Conservation (phyloP, 2,113 vertebrate genomes). For the Notechis scutatus region DNA sequence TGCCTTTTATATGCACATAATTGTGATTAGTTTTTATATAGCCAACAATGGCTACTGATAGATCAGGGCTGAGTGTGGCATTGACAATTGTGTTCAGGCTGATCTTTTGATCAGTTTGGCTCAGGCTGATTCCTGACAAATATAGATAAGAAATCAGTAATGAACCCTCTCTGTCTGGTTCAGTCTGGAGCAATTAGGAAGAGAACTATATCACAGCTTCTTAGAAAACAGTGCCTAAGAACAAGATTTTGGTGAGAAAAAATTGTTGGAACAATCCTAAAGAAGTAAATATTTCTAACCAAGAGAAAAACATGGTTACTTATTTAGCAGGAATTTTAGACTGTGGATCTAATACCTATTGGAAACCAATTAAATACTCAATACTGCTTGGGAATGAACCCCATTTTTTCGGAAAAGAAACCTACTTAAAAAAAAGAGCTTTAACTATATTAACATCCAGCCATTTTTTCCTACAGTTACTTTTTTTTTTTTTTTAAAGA, state of each 20-base stretch:
- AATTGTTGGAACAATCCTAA: neutral
- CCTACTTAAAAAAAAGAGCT: neutral
- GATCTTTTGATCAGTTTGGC: neutral
- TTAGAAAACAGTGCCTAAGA: neutral
- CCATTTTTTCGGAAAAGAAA: neutral
- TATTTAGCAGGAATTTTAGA: neutral
- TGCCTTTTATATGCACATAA: neutral
- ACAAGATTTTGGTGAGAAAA: neutral
- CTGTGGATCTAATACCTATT: neutral
- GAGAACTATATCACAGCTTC: slow-evolving; percentile 7
- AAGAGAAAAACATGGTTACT: neutral
- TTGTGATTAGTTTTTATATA: neutral
- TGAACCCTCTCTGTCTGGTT: slow-evolving; percentile 13
- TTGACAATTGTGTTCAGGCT: neutral
- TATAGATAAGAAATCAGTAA: slow-evolving; percentile 23
- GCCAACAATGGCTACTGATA: neutral
- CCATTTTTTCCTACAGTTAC: neutral
- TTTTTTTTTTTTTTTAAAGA: neutral
- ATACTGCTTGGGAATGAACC: neutral
- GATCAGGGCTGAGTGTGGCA: neutral
- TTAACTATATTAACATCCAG: neutral
- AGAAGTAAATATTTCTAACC: neutral
- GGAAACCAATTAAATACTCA: neutral
- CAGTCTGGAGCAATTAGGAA: slow-evolving; percentile 13
- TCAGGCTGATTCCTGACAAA: neutral